These are phyloP conservation scores for Brotula barbata DNA, from an alignment of 2,797 vertebrate species.

Conservation along the genomic window DNA sequence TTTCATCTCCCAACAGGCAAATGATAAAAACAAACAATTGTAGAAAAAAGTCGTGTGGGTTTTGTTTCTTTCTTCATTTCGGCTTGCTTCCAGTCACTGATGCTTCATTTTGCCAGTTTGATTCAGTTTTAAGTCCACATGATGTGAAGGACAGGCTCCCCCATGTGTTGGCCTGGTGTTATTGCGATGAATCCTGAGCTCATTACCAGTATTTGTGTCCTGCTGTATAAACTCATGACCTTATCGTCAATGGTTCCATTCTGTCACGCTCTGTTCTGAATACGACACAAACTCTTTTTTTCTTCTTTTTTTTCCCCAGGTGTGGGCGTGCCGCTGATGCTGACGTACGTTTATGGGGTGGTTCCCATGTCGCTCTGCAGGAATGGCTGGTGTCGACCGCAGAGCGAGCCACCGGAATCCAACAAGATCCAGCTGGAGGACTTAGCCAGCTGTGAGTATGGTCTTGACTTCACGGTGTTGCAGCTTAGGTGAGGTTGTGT, in stretches of 20 bases:
- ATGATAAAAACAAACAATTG: no score
- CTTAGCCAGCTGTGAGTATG: slow-evolving; percentile 84
- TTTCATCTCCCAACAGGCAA: no score
- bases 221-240: no score
- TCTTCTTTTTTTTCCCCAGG: slow-evolving; percentile 67
- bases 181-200: neutral
- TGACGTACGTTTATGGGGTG: slow-evolving; percentile 86
- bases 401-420: slow-evolving; percentile 73
- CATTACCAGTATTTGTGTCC: no score
- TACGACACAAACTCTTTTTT: neutral
- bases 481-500: no score
- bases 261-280: neutral
- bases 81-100: no score
- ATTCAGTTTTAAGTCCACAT: no score
- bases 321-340: slow-evolving; percentile 86
- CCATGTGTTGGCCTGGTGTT: slow-evolving; percentile 40
- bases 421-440: slow-evolving; percentile 82
- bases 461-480: no score
- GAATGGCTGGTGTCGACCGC: slow-evolving; percentile 82
- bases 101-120: no score
- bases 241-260: neutral
- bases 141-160: slow-evolving; percentile 16
- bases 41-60: no score
- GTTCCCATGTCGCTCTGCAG: slow-evolving; percentile 87
- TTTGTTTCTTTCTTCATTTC: no score